Percentiles rank a stretch among this genome's conserved stretches.
Conservation (phyloP, 2,113 vertebrate genomes). For the Anguilla japonica region DNA sequence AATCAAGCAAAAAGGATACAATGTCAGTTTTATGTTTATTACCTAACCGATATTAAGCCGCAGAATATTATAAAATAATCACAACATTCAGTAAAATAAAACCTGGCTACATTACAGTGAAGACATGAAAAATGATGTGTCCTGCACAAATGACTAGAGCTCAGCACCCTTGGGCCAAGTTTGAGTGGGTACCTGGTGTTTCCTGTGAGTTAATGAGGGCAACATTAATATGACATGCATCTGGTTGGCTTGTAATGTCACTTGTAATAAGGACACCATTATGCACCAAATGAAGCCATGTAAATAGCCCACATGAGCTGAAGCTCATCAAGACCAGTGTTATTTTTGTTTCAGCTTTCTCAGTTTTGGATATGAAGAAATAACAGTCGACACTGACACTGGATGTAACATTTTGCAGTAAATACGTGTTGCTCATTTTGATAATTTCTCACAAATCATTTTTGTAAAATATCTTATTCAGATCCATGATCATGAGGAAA, state of each 20-base stretch:
- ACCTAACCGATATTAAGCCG: not conserved
- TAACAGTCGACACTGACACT: not conserved
- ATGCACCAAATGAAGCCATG: not conserved
- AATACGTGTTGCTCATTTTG: not conserved
- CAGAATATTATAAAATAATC: not conserved
- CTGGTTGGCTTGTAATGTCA: not conserved
- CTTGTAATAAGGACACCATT: constrained; percentile 11
- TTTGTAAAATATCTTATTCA: not conserved
- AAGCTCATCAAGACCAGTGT: not conserved
- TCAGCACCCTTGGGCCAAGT: not conserved
- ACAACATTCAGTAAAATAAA: not conserved
- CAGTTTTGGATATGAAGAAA: not conserved
- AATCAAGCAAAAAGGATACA: not conserved
- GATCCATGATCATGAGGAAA: not conserved
- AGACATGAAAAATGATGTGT: not conserved
- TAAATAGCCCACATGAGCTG: not conserved
- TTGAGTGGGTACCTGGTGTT: constrained; percentile 9
- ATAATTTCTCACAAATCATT: not conserved
- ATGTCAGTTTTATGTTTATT: not conserved
- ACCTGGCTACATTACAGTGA: not conserved
- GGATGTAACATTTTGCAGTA: not conserved
- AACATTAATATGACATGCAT: constrained; percentile 16
- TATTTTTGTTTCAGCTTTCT: not conserved
- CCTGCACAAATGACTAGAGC: not conserved
- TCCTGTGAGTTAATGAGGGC: constrained; percentile 23